Evolutionary conservation across 1,140 invertebrate species (phyloP).

Genomic region (Drosophila fuyamai): DNA sequence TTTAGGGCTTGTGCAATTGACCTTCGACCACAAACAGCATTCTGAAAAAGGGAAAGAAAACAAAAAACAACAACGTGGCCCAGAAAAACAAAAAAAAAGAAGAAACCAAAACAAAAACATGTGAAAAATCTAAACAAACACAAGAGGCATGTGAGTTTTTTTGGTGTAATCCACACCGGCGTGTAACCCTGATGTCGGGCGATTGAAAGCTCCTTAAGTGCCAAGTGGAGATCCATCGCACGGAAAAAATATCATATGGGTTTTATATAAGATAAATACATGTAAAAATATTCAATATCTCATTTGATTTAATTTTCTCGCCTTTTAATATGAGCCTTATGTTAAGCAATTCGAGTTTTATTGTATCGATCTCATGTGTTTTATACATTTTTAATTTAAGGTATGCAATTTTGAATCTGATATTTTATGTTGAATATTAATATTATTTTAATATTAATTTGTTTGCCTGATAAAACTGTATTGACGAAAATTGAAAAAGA

Average conservation of each 20-base stretch:
- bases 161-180: slow-evolving; percentile 59
- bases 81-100: slow-evolving; percentile 32
- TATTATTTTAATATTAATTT: no score
- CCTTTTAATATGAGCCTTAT: no score
- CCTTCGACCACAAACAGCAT: slow-evolving; percentile 51
- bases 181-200: slow-evolving; percentile 45
- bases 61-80: slow-evolving; percentile 35
- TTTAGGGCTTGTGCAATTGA: slow-evolving; percentile 38
- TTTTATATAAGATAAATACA: not conserved
- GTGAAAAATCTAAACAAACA: slow-evolving; percentile 67
- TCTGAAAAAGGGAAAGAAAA: slow-evolving; percentile 38
- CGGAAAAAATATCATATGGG: not conserved
- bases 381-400: no score
- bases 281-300: no score
- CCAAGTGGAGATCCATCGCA: slow-evolving; percentile 55
- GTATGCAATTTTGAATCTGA: no score
- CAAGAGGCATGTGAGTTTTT: slow-evolving; percentile 26
- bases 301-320: no score
- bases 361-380: no score
- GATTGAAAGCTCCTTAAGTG: slow-evolving; percentile 53
- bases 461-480: no score
- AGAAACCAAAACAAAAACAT: slow-evolving; percentile 64
- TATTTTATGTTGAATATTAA: no score
- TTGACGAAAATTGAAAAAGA: no score
- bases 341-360: no score